Conservation (phyloP, 2,113 vertebrate species). For the Myiopsitta monachus region DNA sequence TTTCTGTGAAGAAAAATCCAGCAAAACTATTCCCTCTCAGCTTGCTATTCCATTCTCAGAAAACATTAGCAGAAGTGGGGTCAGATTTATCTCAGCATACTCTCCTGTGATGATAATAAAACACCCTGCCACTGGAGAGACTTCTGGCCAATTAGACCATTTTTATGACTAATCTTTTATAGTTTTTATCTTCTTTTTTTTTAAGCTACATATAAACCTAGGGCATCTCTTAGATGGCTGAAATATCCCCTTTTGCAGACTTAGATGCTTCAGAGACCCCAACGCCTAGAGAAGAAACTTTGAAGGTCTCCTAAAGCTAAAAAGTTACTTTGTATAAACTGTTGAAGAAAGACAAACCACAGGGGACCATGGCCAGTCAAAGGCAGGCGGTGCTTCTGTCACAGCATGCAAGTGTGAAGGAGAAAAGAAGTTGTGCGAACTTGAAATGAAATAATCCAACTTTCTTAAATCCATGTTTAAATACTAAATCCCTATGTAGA, state of each 20-base stretch:
- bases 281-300: background rate
- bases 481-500: background rate
- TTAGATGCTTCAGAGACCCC: constrained; percentile 26
- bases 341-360: constrained; percentile 41
- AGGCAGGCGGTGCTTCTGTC: constrained; percentile 19
- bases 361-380: background rate
- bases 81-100: constrained; percentile 50
- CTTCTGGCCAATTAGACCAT: constrained; percentile 64
- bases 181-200: background rate
- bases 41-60: constrained; percentile 16
- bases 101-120: constrained; percentile 65
- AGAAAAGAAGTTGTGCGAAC: constrained; percentile 10
- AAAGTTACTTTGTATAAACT: constrained; percentile 41
- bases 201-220: constrained; percentile 15
- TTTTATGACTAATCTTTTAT: constrained; percentile 55
- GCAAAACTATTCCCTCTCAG: background rate
- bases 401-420: constrained; percentile 6
- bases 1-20: constrained; percentile 40
- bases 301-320: constrained; percentile 46
- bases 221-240: constrained; percentile 24
- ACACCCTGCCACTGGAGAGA: constrained; percentile 34
- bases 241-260: constrained; percentile 35
- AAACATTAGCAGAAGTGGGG: constrained; percentile 34
- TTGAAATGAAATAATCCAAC: constrained; percentile 7
- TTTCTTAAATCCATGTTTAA: constrained; percentile 20